phyloP scores from a whole-genome alignment of 1,140 invertebrate genomes.

The Diachasmimorpha longicaudata region DNA sequence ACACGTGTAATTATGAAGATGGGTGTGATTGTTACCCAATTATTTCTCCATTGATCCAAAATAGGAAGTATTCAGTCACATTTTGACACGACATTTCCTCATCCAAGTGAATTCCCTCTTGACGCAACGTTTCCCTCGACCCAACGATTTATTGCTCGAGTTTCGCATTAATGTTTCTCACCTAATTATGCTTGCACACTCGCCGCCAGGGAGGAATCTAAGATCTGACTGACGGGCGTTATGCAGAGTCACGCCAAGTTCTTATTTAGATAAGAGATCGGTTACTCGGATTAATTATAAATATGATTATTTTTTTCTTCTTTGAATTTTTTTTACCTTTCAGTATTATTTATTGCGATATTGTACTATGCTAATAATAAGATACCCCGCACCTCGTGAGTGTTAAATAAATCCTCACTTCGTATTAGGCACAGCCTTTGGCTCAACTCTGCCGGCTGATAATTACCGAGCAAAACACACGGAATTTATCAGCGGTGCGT shows the following conservation, averaged over 20 bases:
- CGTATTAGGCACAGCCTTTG: not conserved
- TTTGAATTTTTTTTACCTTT: slow-evolving; percentile 38
- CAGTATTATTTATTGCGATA: slow-evolving; percentile 30
- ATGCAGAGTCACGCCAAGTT: slow-evolving; percentile 44
- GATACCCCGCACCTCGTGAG: not conserved
- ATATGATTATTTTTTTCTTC: slow-evolving; percentile 3
- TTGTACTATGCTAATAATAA: slow-evolving; percentile 36
- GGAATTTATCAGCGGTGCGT: slow-evolving; percentile 10
- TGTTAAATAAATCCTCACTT: not conserved
- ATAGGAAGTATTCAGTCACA: slow-evolving; percentile 38
- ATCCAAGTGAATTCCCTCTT: slow-evolving; percentile 35
- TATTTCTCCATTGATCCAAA: slow-evolving; percentile 8
- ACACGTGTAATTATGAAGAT: not conserved
- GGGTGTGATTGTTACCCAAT: not conserved
- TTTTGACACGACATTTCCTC: slow-evolving; percentile 36
- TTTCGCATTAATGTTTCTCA: slow-evolving; percentile 50
- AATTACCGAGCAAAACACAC: not conserved
- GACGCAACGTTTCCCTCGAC: slow-evolving; percentile 47
- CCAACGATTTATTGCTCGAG: slow-evolving; percentile 46
- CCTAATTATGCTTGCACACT: slow-evolving; percentile 48
- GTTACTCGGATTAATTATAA: not conserved
- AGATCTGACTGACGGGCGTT: slow-evolving; percentile 45
- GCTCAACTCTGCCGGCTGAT: not conserved
- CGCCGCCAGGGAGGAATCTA: slow-evolving; percentile 42
- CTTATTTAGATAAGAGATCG: slow-evolving; percentile 44